Evolutionary conservation across 1,140 invertebrate species (phyloP), one percentile per base, ranked within the genome.

Genomic region (Bilobella aurantiaca): DNA sequence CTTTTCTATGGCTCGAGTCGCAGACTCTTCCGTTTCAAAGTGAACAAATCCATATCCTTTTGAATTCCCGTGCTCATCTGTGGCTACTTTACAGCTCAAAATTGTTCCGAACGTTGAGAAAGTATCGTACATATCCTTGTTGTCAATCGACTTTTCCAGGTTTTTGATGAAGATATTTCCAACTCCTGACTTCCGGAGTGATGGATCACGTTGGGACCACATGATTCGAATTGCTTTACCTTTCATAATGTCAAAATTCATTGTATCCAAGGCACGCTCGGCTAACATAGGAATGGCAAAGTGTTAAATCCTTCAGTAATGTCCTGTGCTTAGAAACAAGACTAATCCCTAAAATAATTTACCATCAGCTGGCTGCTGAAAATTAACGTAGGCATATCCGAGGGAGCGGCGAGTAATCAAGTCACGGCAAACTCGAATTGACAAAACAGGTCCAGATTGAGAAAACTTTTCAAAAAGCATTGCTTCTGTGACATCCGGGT

Each of bases 141-240:
- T 99, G 81, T 98, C 95, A 78, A 99, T 98, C 69, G 85, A 87
- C 78, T 93, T 96, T 77, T 98, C 96, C 77, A 99, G 81, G 78
- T 99, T 99, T 81, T 99, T 99, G 74, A 99, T 99, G 80, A 99
- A 99, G 61, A 99, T 94, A 81, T 99, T 99, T 56, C 96, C 96
- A 71, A 98, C 92, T 47, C 96, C 96, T 65, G 95, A 98, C 78
- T 96, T 94, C 70, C 96, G 85, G 30, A 99, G 83, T 12, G 95
- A 96, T 34, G 97, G 96, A 83, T 99, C 97, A 75, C 97, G 85
- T 80, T 99, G 94, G 64, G 95, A 98, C 97, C 97, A 99, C 97
- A 99, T 99, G 74, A 99, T 99, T 77, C 97, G 86, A 78, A 99
- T 98, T 66, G 96, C 96, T 74, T 91, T 86, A 67, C 93, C 93